Percentiles rank a stretch among this genome's conserved stretches.
Conservation (phyloP, 2,888 invertebrate genomes). For the Horisme vitalbata region DNA sequence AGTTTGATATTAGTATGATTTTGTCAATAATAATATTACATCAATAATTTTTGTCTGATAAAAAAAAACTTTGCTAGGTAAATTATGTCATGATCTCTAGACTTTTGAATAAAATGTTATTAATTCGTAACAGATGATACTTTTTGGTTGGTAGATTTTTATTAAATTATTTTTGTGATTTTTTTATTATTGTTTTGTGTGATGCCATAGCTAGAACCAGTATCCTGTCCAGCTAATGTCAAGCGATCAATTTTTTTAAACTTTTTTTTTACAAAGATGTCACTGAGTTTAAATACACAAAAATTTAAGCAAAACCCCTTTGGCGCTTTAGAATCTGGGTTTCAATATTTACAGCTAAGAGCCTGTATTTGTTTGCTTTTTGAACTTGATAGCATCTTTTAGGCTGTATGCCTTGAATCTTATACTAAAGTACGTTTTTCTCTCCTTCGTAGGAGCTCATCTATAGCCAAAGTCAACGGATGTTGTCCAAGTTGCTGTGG, state of each 20-base stretch:
- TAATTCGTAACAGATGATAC: no score
- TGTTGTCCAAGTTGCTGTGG: constrained; percentile 83
- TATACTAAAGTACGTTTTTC: constrained; percentile 77
- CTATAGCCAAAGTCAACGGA: constrained; percentile 83
- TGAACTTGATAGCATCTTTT: background rate
- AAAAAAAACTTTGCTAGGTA: no score
- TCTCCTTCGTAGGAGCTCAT: constrained; percentile 83
- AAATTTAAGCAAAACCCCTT: background rate
- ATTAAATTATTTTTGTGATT: background rate
- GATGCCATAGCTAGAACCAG: constrained; percentile 12
- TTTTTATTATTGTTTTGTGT: constrained; percentile 14
- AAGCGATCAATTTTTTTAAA: background rate
- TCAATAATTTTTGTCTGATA: no score
- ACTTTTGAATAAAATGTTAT: no score
- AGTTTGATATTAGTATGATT: no score
- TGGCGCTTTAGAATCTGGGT: constrained; percentile 7
- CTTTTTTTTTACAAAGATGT: constrained; percentile 4
- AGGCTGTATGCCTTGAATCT: constrained; percentile 19
- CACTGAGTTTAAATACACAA: no score
- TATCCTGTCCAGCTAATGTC: background rate
- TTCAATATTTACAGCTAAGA: constrained; percentile 3
- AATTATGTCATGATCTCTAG: no score
- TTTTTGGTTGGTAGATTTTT: background rate
- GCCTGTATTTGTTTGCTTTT: constrained; percentile 7
- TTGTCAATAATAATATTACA: no score